These are phyloP conservation scores for Poeciliopsis turrubarensis DNA, from an alignment of 2,113 vertebrate genomes.

Conservation along the genomic window DNA sequence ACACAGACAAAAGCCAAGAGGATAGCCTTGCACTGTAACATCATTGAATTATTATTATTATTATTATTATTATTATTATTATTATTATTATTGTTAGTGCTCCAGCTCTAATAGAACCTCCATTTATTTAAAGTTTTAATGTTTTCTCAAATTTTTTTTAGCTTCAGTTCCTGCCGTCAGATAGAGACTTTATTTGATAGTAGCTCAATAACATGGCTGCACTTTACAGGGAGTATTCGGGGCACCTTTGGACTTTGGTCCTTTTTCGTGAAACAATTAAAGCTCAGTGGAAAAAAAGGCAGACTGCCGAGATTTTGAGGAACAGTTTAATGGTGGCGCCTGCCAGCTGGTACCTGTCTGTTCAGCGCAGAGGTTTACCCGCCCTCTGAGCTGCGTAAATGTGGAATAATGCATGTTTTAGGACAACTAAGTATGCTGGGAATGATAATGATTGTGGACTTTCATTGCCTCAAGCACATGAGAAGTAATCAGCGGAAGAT, in stretches of 20 bases:
- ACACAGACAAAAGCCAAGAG: too few species aligned
- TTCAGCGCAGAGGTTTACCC: background rate
- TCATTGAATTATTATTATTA: too few species aligned
- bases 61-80: too few species aligned
- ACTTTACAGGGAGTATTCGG: background rate
- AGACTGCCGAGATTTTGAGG: background rate
- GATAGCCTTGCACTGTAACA: too few species aligned
- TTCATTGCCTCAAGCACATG: conserved; percentile 16
- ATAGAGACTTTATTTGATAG: background rate
- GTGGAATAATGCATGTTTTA: conserved; percentile 18
- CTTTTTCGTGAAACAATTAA: background rate
- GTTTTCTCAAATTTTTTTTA: background rate
- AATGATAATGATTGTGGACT: conserved; percentile 52
- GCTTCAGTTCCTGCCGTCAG: background rate
- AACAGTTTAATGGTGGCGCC: background rate
- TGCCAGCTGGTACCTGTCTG: conserved; percentile 33
- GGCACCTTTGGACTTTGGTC: background rate
- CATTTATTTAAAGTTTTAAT: background rate
- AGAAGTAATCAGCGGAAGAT: conserved; percentile 33
- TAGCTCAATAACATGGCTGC: background rate
- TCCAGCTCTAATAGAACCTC: background rate
- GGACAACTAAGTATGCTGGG: conserved; percentile 31
- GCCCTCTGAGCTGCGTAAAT: background rate
- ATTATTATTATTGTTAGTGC: background rate
- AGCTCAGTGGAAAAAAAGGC: background rate